Evolutionary conservation across 2,113 vertebrate genomes (phyloP), one percentile per base, ranked within the genome.

Genomic region (Stictonetta naevosa): DNA sequence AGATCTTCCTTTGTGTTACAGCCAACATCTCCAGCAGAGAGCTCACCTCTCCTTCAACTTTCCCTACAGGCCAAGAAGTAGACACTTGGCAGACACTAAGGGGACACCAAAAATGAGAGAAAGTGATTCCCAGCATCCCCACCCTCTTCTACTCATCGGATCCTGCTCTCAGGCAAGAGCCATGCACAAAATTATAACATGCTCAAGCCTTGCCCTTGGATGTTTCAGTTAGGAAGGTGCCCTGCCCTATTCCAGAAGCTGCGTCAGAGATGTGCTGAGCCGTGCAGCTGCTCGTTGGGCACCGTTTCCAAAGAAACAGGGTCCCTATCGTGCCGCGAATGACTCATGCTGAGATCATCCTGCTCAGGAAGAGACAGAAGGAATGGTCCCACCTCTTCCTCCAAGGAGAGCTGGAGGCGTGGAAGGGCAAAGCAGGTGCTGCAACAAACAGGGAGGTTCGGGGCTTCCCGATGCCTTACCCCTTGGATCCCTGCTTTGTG

Each of bases 191-290:
- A 83, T 92, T 83, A 67, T 66, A 94, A 92, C 92, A 53, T 10
- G 21, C 69, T 96, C 69, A 85, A 96, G 96, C 97, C 88, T 96
- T 97, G 91, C 91, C 96, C 92, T 62, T 81, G 81, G 93, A 96
- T 96, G 85, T 83, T 95, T 97, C 0, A 0, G 83, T 95, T 96
- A 95, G 95, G 92, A 96, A 93, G 85, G 91, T 95, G 96, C 96
- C 97, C 95, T 94, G 85, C 97, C 97, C 97, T 93, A 7, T 55
- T 92, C 84, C 95, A 71, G 93, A 96, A 97, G 94, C 83, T 93
- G 72, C 19, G 73, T 91, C 89, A 97, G 92, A 86, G 91, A 79
- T 42, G 11, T 87, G 95, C 95, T 94, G 96, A 97, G 75, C 95
- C 63, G 15, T 95, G 89, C 97, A 97, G 97, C 97, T 98, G 97